These are phyloP conservation scores for Tadarida brasiliensis DNA, from an alignment of 2,797 vertebrate species.

Conservation along the genomic window DNA sequence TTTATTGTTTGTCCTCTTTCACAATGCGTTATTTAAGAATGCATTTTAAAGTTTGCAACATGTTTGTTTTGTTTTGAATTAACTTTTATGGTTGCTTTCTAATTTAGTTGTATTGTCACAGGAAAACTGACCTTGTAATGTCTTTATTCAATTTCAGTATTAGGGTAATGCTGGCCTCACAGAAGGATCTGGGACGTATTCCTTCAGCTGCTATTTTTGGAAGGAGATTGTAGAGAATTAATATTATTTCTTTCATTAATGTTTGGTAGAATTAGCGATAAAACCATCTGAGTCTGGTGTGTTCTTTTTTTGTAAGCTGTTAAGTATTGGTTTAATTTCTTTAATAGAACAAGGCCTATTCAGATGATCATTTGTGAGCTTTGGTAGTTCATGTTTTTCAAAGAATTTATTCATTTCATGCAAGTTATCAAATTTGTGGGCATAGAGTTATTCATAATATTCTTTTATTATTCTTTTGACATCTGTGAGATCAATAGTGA, in stretches of 20 bases:
- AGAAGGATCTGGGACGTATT: neutral
- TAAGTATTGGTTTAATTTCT: slow-evolving; percentile 10
- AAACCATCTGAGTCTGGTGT: neutral
- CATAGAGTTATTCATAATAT: neutral
- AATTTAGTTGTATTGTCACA: slow-evolving; percentile 29
- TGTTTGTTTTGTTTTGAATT: slow-evolving; percentile 20
- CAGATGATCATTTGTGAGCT: neutral
- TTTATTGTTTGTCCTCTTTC: slow-evolving; percentile 12
- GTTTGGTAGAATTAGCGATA: neutral
- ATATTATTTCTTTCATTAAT: neutral
- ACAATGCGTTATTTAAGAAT: slow-evolving; percentile 41
- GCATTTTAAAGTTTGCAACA: slow-evolving; percentile 24
- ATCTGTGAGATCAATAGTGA: neutral
- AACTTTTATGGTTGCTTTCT: slow-evolving; percentile 33
- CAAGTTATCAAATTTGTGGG: neutral
- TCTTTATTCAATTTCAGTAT: neutral
- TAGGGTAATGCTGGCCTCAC: neutral
- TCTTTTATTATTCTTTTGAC: neutral
- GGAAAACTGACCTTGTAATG: slow-evolving; percentile 11
- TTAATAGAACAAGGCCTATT: neutral
- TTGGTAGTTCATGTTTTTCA: neutral
- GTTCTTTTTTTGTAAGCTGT: neutral
- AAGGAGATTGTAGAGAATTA: neutral
- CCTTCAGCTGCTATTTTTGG: neutral
- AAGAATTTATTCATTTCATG: neutral